Conservation (phyloP, 1,140 invertebrate genomes). For the Tribolium castaneum region DNA sequence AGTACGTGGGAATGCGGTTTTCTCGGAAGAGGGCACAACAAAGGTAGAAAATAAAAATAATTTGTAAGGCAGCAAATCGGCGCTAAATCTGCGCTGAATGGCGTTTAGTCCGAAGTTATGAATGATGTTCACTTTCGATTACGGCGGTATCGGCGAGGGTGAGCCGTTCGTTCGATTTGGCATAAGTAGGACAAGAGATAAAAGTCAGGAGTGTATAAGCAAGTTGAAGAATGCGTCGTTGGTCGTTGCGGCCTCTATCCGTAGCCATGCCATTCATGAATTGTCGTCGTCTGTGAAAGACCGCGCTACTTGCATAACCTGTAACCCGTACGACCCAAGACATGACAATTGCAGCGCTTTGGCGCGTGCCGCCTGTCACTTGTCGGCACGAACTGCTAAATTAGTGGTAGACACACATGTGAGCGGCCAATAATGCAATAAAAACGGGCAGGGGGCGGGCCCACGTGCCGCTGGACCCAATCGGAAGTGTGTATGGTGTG, state of each 20-base stretch:
- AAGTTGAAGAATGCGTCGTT: conserved; percentile 36
- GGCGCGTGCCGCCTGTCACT: conserved; percentile 50
- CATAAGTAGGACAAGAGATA: conserved; percentile 49
- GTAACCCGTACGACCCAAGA: conserved; percentile 44
- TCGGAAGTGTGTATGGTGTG: conserved; percentile 50
- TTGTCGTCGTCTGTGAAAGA: not conserved
- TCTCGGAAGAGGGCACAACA: not conserved
- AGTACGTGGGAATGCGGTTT: too few relatives aligned
- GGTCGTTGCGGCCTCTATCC: not conserved
- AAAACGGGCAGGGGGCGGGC: conserved; percentile 51
- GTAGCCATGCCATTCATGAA: conserved; percentile 38
- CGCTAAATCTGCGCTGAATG: not conserved
- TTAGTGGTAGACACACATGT: conserved; percentile 48
- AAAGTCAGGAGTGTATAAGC: conserved; percentile 16
- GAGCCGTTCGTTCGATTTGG: conserved; percentile 49
- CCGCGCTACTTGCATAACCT: conserved; percentile 33
- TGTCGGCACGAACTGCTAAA: conserved; percentile 45
- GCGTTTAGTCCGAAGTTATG: conserved; percentile 18
- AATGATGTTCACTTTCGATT: conserved; percentile 47
- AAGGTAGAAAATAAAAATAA: not conserved
- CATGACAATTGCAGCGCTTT: conserved; percentile 49
- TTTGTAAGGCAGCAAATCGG: not conserved
- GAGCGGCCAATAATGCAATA: conserved; percentile 52
- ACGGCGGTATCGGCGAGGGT: conserved; percentile 44
- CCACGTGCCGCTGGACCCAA: conserved; percentile 51